These are phyloP conservation scores for Leucania comma DNA, from an alignment of 2,888 invertebrate species.

Conservation along the genomic window DNA sequence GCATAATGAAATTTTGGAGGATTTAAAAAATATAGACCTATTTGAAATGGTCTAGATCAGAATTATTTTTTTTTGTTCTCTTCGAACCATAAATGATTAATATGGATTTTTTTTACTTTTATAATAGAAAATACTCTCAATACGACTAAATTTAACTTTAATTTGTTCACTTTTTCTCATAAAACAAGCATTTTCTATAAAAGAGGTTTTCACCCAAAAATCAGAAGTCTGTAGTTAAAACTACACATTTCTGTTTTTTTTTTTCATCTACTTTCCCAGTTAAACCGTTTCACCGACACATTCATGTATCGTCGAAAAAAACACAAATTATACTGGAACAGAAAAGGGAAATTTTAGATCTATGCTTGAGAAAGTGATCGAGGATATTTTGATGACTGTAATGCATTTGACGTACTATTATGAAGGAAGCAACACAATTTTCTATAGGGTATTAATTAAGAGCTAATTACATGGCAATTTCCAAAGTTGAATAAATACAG, in stretches of 20 bases:
- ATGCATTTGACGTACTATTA: not conserved
- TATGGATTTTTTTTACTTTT: not conserved
- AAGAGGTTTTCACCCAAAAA: too few relatives aligned
- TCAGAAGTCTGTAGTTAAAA: too few relatives aligned
- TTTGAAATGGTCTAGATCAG: too few relatives aligned
- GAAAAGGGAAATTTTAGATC: slow-evolving; percentile 1
- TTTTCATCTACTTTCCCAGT: not conserved
- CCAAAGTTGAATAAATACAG: not conserved
- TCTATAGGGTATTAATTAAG: not conserved
- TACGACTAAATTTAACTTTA: not conserved
- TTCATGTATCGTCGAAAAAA: not conserved
- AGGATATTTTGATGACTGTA: not conserved
- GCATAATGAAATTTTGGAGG: too few relatives aligned
- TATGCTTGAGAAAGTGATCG: slow-evolving; percentile 11
- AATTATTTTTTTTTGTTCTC: too few relatives aligned
- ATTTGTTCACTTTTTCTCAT: not conserved
- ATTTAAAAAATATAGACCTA: too few relatives aligned
- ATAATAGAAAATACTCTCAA: not conserved
- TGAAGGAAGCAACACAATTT: not conserved
- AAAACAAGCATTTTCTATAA: not conserved
- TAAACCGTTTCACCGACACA: not conserved
- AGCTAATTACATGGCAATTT: not conserved
- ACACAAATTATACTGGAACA: not conserved
- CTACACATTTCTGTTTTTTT: not conserved
- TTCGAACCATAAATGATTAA: not conserved